Evolutionary conservation across 2,888 invertebrate species (phyloP).

Genomic region (Scotopteryx bipunctaria): DNA sequence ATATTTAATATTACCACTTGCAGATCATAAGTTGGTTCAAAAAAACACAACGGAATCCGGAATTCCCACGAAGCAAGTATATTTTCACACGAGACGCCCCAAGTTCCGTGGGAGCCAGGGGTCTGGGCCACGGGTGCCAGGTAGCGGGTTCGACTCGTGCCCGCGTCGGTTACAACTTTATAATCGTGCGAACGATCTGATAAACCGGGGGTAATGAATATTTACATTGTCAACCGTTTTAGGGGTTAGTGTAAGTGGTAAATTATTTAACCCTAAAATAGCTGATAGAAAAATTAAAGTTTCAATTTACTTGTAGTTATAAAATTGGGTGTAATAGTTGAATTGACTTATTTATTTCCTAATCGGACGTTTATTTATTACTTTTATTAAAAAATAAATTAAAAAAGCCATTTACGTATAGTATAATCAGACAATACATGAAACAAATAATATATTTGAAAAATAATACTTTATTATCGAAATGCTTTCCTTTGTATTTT

Average conservation of each 20-base stretch:
- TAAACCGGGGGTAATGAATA: neutral
- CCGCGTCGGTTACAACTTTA: conserved; percentile 12
- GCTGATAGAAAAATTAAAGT: too few species aligned
- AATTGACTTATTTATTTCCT: too few species aligned
- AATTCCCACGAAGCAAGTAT: neutral
- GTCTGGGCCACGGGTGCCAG: conserved; percentile 5
- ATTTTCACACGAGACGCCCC: conserved; percentile 7
- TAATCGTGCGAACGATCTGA: conserved; percentile 18
- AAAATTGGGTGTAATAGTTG: too few species aligned
- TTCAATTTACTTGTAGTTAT: too few species aligned
- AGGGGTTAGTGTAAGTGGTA: neutral
- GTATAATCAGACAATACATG: too few species aligned
- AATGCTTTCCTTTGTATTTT: too few species aligned
- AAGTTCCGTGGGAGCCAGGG: conserved; percentile 6
- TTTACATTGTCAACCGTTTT: neutral
- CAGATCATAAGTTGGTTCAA: neutral
- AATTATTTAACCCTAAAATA: neutral
- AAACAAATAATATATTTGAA: too few species aligned
- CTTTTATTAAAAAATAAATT: too few species aligned
- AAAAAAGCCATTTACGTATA: too few species aligned
- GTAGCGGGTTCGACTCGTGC: conserved; percentile 17
- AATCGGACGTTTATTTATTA: too few species aligned
- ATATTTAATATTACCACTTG: neutral
- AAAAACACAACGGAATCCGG: neutral
- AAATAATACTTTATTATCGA: too few species aligned